Percentiles rank a stretch among this genome's conserved stretches.
Evolutionary conservation across 2,888 invertebrate species (phyloP).

Genomic region (Stratiomys singularior): DNA sequence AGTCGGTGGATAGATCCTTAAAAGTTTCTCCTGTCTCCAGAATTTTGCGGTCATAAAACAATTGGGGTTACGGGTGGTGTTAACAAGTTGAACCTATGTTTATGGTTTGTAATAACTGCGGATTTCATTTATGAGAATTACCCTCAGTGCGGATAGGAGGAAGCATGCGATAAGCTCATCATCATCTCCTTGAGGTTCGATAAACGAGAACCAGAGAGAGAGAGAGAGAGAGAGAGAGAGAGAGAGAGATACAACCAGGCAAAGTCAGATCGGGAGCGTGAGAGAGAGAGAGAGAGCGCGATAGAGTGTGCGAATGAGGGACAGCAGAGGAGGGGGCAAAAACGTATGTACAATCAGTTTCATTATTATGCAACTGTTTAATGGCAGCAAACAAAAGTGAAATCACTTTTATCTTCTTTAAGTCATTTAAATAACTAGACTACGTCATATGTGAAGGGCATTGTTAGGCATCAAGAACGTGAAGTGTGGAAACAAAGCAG

Average conservation of each 20-base stretch:
- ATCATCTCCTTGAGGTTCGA: no score
- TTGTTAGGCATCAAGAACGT: not conserved
- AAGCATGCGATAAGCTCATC: no score
- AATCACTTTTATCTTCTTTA: constrained; percentile 38
- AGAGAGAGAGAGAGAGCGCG: no score
- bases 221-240: no score
- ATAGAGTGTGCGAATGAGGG: no score
- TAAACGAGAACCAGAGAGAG: no score
- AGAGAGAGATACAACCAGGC: no score
- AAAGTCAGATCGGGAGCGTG: no score
- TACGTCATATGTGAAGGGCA: not conserved
- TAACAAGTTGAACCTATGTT: constrained; percentile 18
- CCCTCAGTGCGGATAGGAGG: no score
- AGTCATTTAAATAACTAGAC: constrained; percentile 22
- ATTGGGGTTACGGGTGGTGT: not conserved
- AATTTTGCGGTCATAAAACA: not conserved
- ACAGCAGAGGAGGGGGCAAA: not conserved
- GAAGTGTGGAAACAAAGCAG: not conserved
- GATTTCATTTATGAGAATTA: constrained; percentile 22
- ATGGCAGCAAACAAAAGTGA: constrained; percentile 39
- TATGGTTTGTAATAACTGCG: constrained; percentile 33
- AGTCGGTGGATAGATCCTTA: not conserved
- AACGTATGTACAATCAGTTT: not conserved
- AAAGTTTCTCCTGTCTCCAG: not conserved
- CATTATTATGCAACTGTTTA: constrained; percentile 42